Conservation (phyloP, 2,113 vertebrate genomes). For the Hypanus sabinus region DNA sequence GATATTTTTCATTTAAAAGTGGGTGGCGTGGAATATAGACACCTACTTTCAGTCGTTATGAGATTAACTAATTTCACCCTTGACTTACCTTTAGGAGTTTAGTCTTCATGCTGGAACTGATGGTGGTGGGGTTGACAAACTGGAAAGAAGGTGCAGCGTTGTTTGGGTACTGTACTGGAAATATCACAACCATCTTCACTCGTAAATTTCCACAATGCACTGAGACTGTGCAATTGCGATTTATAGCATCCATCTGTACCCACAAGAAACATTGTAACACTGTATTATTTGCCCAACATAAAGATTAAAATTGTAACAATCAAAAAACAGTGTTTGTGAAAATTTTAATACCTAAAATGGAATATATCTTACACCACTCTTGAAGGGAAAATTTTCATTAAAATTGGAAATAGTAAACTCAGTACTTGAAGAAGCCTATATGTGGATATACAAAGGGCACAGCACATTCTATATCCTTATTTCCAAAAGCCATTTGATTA, state of each 20-base stretch:
- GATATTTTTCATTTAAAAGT: background rate
- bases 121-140: constrained; percentile 85
- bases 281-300: background rate
- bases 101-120: constrained; percentile 80
- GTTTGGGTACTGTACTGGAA: constrained; percentile 91
- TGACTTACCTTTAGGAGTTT: constrained; percentile 86
- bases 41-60: background rate
- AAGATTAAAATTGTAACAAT: constrained; percentile 37
- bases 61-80: background rate
- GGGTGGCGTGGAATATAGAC: background rate
- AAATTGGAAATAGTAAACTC: background rate
- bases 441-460: too few relatives aligned
- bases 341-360: background rate
- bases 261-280: background rate
- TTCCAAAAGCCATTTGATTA: background rate
- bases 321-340: background rate
- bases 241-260: constrained; percentile 83
- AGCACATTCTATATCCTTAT: background rate
- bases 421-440: background rate
- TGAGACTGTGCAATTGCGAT: constrained; percentile 83
- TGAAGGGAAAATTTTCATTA: background rate
- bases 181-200: constrained; percentile 89
- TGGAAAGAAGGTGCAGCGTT: constrained; percentile 90
- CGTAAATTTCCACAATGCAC: constrained; percentile 81
- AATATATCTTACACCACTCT: background rate